phyloP scores from a whole-genome alignment of 2,797 vertebrate genomes.

The Kryptolebias ocellatus region DNA sequence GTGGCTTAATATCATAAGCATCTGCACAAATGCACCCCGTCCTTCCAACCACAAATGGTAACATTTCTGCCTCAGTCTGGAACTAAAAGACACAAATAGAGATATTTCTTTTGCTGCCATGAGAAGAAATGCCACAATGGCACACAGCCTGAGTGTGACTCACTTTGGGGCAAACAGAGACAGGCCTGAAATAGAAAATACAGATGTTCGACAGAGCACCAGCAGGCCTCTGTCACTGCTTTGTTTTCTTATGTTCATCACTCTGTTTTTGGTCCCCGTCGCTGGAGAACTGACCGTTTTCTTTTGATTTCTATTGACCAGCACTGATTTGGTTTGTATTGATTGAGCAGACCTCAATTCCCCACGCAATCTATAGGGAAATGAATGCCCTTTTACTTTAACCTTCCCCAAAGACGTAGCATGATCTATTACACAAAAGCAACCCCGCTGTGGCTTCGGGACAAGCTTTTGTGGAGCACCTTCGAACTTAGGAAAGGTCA shows the following conservation, averaged over 20 bases:
- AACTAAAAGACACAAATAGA: conserved; percentile 41
- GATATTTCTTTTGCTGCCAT: conserved; percentile 31
- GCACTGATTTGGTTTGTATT: conserved; percentile 77
- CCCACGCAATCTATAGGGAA: conserved; percentile 69
- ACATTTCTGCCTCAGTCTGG: conserved; percentile 30
- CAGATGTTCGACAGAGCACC: conserved; percentile 37
- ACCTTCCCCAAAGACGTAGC: conserved; percentile 66
- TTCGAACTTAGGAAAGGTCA: conserved; percentile 35
- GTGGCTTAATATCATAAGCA: conserved; percentile 65
- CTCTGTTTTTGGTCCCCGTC: conserved; percentile 19
- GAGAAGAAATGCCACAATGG: conserved; percentile 40
- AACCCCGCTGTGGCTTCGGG: conserved; percentile 46
- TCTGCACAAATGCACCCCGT: conserved; percentile 61
- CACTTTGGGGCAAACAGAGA: conserved; percentile 27
- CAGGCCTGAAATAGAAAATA: conserved; percentile 39
- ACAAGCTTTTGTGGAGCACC: conserved; percentile 22
- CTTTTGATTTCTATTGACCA: conserved; percentile 73
- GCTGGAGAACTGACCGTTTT: conserved; percentile 28
- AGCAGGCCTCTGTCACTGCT: conserved; percentile 24
- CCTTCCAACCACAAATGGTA: conserved; percentile 53
- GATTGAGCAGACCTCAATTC: conserved; percentile 68
- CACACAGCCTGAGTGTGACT: conserved; percentile 37
- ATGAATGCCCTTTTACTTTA: conserved; percentile 73
- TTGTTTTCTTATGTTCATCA: conserved; percentile 45
- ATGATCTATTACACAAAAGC: conserved; percentile 58